phyloP scores from a whole-genome alignment of 2,113 vertebrate species.

The Gymnocephalus cernua region DNA sequence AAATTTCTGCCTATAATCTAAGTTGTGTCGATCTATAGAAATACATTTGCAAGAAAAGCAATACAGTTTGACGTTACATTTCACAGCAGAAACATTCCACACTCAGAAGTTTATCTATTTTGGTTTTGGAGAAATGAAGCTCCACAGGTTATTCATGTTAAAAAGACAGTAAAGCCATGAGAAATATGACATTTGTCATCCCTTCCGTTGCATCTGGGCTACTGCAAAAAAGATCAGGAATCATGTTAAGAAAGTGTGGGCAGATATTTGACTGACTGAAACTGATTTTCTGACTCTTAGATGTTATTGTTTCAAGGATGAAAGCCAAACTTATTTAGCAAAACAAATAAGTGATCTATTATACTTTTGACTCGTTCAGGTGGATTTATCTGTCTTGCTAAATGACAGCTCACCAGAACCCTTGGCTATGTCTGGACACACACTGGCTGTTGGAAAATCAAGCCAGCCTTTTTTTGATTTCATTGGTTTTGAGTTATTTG shows the following conservation, averaged over 20 bases:
- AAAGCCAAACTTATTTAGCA: conserved; percentile 42
- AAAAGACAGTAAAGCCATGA: neutral
- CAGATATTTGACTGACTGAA: neutral
- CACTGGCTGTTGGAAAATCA: neutral
- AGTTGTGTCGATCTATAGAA: too few relatives aligned
- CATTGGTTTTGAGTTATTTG: neutral
- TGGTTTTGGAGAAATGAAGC: neutral
- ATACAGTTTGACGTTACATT: neutral
- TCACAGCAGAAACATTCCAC: neutral
- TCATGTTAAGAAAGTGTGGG: neutral
- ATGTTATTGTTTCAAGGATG: conserved; percentile 17
- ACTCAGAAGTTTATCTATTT: neutral
- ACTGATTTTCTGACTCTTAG: neutral
- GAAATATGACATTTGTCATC: neutral
- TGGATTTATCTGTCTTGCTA: neutral
- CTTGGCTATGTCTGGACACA: neutral
- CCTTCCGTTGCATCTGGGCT: neutral
- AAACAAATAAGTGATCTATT: neutral
- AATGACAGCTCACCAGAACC: neutral
- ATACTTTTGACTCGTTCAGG: neutral
- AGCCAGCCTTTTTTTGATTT: neutral
- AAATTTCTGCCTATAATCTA: too few relatives aligned
- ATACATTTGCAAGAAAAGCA: too few relatives aligned
- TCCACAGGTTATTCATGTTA: neutral
- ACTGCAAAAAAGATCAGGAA: neutral